Evolutionary conservation across 2,797 vertebrate genomes (phyloP), one percentile per base, ranked within the genome.

Genomic region (Lithobates sylvaticus): DNA sequence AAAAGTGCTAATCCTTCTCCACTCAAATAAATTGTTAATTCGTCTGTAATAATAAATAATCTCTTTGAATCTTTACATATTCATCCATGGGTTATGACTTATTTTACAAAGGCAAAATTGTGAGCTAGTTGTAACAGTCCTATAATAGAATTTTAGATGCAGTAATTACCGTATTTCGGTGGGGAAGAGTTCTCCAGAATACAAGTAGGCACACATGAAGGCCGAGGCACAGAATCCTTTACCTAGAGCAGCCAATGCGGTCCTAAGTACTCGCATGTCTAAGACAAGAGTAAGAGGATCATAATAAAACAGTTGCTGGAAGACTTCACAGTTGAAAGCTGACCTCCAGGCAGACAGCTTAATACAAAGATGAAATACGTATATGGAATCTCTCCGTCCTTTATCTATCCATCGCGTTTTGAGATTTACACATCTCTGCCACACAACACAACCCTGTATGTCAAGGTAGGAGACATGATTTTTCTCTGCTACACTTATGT

Each of bases 111-210:
- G 3, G 21, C 21, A 13, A 5, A 18, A 18, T 54, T 74, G 3
- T 23, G 10, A 34, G 21, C 34, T 34, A 23, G 54, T 18, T 10
- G 3, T 74, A 27, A 27, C 10, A 26, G 26, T 29, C 26, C 65
- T 54, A 54, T 5, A 54, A 54, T 5, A 67, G 12, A 15, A 54
- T 50, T 71, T 3, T 34, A 12, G 15, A 32, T 5, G 6, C 3
- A 5, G 21, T 87, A 90, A 23, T 61, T 78, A 92, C 90, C 91
- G 89, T 85, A 93, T 85, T 42, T 89, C 84, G 0, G 91, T 92
- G 10, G 92, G 91, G 86, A 92, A 92, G 21, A 93, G 90, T 36
- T 93, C 90, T 0, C 83, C 47, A 0, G 42, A 84, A 54, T 88
- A 91, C 83, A 91, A 42, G n/a, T 23, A 54, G 3, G 50, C 2